Base-by-base conservation (phyloP, 2,888 invertebrate species). In the Hofmannophila pseudospretella region DNA sequence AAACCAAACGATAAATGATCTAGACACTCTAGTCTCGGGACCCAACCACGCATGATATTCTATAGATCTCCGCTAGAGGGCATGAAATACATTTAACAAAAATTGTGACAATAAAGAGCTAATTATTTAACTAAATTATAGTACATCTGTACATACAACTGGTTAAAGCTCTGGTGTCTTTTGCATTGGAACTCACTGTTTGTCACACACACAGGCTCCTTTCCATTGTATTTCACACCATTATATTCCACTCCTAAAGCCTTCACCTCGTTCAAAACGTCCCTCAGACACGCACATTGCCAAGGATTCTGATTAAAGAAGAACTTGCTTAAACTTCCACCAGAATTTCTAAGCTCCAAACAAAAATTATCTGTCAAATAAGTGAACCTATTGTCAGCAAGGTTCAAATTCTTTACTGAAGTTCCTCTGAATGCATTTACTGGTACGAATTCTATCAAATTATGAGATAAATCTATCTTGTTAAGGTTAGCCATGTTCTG, bases 301-400 rank as follows among this genome's bases (percentile, higher is more conserved):
- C 80, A 84, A 1, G 81, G 82, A 38, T 84, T 85, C n/a, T 74
- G 67, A 10, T 78, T 68, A 16, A 84, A 76, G 37, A 64, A 68
- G 36, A 84, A 75, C 41, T 76, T 77, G 1, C 49, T 60, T 14
- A 84, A 41, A 12, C 29, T 54, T 0, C 61, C 69, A 0, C 80
- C 78, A 2, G 68, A 70, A 43, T 78, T 79, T 30, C 47, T 64
- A 1, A 82, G 45, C 26, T 80, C 78, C 14, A 78, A 53, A 33
- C 67, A 71, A 49, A 85, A 85, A 42, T 84, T 82, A 22, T 72
- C 68, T 10, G 57, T 51, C 16, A 85, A 58, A 54, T 72, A 82
- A 1, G 76, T 73, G 13, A 84, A 66, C 41, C 50, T 70, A 38
- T 85, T 84, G 23, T 56, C 55, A 0, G 76, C 62, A 11, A 85